These are phyloP conservation scores for Minunthozetes semirufus DNA, from an alignment of 2,888 invertebrate species.

Conservation along the genomic window DNA sequence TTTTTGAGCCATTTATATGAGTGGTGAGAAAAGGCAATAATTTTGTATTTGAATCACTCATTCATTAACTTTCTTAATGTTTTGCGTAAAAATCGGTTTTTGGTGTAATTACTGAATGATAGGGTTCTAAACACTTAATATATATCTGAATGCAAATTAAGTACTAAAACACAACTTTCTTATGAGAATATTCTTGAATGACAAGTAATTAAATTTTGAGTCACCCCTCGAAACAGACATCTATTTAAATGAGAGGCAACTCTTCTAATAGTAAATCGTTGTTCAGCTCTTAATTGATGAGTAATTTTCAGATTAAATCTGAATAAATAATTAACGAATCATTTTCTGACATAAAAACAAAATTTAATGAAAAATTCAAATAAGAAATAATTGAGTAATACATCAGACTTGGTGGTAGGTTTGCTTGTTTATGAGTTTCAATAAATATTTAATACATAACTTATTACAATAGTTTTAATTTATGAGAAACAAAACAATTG, in stretches of 20 bases:
- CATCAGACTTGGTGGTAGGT: background rate
- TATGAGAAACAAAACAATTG: background rate
- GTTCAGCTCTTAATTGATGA: background rate
- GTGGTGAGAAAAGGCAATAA: too few relatives aligned
- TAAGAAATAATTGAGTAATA: background rate
- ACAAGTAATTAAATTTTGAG: background rate
- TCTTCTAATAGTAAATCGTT: background rate
- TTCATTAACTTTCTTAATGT: too few relatives aligned
- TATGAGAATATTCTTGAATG: background rate
- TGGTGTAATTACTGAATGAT: background rate
- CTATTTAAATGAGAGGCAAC: too few relatives aligned
- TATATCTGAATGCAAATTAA: background rate
- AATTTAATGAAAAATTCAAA: background rate
- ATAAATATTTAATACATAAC: background rate
- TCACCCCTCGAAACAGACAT: background rate
- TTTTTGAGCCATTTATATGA: too few relatives aligned
- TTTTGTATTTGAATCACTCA: too few relatives aligned
- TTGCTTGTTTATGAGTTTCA: background rate
- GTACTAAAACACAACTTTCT: background rate
- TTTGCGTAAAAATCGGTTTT: background rate
- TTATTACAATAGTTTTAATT: background rate
- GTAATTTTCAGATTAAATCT: background rate
- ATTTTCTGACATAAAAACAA: background rate
- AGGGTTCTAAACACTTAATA: background rate
- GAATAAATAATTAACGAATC: background rate